These are phyloP conservation scores for Cardiocondyla obscurior DNA, from an alignment of 1,140 invertebrate species.

Conservation along the genomic window DNA sequence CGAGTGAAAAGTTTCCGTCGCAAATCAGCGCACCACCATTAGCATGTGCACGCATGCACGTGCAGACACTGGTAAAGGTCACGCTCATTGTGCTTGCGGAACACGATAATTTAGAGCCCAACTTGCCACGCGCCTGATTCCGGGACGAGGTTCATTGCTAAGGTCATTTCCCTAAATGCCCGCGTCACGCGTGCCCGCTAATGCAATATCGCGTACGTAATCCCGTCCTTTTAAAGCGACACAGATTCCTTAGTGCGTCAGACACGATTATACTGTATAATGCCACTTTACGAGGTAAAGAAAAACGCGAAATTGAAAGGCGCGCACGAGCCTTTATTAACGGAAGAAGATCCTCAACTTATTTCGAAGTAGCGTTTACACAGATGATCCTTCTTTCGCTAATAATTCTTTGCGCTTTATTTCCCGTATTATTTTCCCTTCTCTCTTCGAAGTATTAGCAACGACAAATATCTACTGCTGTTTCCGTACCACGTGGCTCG, in stretches of 20 bases:
- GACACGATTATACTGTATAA: background rate
- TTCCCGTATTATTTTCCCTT: background rate
- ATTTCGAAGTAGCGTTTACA: background rate
- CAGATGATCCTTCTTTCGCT: background rate
- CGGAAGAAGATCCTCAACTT: background rate
- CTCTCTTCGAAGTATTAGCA: background rate
- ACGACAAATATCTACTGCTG: background rate
- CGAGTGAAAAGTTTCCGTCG: slow-evolving; percentile 21
- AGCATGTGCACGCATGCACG: slow-evolving; percentile 6
- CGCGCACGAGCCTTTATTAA: background rate
- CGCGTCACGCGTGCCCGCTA: background rate
- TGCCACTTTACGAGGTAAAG: background rate
- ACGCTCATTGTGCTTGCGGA: slow-evolving; percentile 72
- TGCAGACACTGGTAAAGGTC: slow-evolving; percentile 60
- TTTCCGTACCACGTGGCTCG: background rate
- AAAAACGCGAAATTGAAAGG: background rate
- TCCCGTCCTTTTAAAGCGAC: slow-evolving; percentile 17
- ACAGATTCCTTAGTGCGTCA: slow-evolving; percentile 1
- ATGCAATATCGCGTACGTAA: background rate
- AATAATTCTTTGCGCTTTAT: background rate
- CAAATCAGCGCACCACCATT: background rate
- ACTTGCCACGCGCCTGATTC: slow-evolving; percentile 35
- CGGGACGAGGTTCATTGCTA: slow-evolving; percentile 64
- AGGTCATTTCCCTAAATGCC: slow-evolving; percentile 60
- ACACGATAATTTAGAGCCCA: slow-evolving; percentile 68